Conservation (phyloP, 2,888 invertebrate species). For the Ochropleura leucogaster region DNA sequence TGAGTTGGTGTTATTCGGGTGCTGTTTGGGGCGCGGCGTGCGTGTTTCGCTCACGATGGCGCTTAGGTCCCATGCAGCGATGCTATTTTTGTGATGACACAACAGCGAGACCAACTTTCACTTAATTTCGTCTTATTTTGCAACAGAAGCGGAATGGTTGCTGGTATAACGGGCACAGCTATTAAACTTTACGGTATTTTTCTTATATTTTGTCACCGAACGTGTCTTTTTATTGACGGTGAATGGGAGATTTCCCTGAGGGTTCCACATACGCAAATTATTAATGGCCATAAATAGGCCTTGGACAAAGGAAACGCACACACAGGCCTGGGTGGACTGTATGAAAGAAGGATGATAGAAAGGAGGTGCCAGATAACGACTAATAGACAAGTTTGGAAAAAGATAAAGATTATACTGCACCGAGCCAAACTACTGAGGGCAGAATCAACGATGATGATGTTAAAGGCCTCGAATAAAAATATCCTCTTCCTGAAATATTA, state of each 20-base stretch:
- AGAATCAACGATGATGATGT: not conserved
- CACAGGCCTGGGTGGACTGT: not conserved
- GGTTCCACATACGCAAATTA: not conserved
- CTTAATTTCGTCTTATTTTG: conserved; percentile 70
- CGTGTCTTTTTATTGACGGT: not conserved
- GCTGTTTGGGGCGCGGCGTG: conserved; percentile 59
- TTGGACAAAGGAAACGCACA: not conserved
- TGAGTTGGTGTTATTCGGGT: conserved; percentile 63
- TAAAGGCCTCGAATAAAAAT: conserved; percentile 6
- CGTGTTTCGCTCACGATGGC: conserved; percentile 52
- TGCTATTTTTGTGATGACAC: conserved; percentile 72
- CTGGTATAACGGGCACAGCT: conserved; percentile 37
- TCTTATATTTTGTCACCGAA: conserved; percentile 24
- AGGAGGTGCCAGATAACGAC: not conserved
- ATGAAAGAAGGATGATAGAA: not conserved
- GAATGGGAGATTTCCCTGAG: not conserved
- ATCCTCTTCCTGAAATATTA: not conserved
- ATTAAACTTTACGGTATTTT: conserved; percentile 40
- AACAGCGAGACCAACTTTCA: conserved; percentile 72
- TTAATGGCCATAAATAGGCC: not conserved
- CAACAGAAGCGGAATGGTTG: conserved; percentile 57
- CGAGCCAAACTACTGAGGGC: not conserved
- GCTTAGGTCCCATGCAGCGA: conserved; percentile 57
- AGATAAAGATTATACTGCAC: not conserved
- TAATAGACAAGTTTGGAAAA: not conserved